Evolutionary conservation across 2,113 vertebrate species (phyloP).

Genomic region (Rallus limicola): DNA sequence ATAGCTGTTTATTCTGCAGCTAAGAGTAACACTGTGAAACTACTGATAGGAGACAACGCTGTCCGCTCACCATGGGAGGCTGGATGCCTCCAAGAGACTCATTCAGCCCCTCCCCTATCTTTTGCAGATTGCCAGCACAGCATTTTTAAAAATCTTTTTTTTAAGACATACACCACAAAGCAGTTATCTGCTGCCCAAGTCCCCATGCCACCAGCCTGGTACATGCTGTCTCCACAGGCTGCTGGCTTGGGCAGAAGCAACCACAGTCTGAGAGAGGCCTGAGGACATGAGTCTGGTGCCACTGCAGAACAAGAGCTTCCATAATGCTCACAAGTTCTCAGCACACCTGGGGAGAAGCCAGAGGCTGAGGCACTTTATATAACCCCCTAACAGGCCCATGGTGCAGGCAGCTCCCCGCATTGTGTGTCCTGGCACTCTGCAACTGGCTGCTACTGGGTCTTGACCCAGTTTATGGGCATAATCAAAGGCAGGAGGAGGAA

Average conservation of each 20-base stretch:
- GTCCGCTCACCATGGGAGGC: background rate
- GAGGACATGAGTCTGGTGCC: background rate
- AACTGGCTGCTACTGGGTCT: background rate
- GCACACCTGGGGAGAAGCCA: background rate
- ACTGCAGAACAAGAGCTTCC: background rate
- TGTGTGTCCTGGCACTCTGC: background rate
- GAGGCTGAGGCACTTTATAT: background rate
- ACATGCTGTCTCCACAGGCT: background rate
- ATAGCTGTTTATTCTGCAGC: background rate
- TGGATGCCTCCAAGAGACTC: background rate
- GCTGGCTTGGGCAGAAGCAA: background rate
- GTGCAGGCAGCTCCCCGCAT: background rate
- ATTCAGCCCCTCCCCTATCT: background rate
- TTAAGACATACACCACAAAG: background rate
- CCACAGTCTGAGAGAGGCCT: background rate
- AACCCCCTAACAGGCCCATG: fast-evolving
- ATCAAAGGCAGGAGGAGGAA: background rate
- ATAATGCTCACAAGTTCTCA: background rate
- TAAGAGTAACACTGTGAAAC: background rate
- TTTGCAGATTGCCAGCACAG: background rate
- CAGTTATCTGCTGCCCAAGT: background rate
- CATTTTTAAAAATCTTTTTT: background rate
- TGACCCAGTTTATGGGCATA: background rate
- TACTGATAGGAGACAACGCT: background rate
- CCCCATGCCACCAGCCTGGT: background rate